Evolutionary conservation across 2,797 vertebrate genomes (phyloP).

Genomic region (Mormyrops attenuatus): DNA sequence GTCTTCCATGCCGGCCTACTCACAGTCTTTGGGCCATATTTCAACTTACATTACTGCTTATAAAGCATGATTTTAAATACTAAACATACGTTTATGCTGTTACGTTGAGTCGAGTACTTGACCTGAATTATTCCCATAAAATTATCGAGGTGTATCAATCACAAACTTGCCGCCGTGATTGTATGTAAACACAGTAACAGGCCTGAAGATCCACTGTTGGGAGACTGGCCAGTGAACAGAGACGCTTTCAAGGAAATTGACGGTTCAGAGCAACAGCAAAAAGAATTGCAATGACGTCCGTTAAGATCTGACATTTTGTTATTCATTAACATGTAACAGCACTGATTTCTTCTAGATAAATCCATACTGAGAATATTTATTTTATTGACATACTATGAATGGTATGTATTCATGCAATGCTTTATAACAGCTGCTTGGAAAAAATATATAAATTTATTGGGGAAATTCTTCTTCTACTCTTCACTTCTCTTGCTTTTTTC

Average conservation of each 20-base stretch:
- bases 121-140: not conserved
- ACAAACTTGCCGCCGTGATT: not conserved
- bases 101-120: not conserved
- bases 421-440: not conserved
- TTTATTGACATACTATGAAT: not conserved
- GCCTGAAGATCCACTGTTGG: not conserved
- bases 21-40: not conserved
- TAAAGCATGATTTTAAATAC: not conserved
- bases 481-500: not conserved
- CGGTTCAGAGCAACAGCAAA: not conserved
- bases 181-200: not conserved
- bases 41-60: not conserved
- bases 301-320: not conserved
- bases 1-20: not conserved
- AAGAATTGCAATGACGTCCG: not conserved
- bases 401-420: not conserved
- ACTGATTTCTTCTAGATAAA: not conserved
- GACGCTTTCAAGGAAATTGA: not conserved
- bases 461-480: not conserved
- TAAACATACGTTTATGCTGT: not conserved
- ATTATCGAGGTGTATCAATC: not conserved
- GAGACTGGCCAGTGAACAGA: not conserved
- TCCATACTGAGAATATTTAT: not conserved
- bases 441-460: not conserved
- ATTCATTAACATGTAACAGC: not conserved